Evolutionary conservation across 2,888 invertebrate species (phyloP), one percentile per base, ranked within the genome.

Genomic region (Tenthredo scrophulariae): DNA sequence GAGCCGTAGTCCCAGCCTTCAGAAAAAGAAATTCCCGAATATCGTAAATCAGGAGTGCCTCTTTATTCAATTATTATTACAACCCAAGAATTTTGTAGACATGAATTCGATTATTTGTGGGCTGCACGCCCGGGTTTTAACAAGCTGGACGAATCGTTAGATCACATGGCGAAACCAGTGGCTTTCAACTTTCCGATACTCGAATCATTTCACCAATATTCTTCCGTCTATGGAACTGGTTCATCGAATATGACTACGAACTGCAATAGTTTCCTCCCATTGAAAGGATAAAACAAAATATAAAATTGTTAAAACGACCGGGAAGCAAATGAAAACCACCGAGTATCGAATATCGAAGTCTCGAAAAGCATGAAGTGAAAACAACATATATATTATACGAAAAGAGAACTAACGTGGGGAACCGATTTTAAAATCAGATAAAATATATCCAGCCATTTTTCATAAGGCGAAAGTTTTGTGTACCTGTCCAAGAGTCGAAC

Each of bases 401-500:
- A n/a, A 43, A 74, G 13, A 22, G 43, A 22, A 22, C 18, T 74
- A 74, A 74, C 22, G 72, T 40, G 43, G 72, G 18, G n/a, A 9
- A 80, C 22, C 80, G 67, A 83, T 83, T 83, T 83, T n/a, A n/a
- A 65, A 83, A 83, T 46, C 83, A 83, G 85, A 87, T 92, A 90
- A 92, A 89, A 90, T 91, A 91, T 91, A 89, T 84, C 84, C 87
- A 86, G 90, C 88, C 89, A 91, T 92, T 92, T 92, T 91, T 92
- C 91, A 90, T 88, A 86, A 88, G 86, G 90, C 89, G 90, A 92
- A 92, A 91, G 91, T 91, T 89, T 87, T 72, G 86, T 85, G 84
- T 85, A 85, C 85, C 85, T 77, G 79, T 70, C 85, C 50, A 83
- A 29, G 83, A 84, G 50, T 72, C 74, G 84, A 82, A 72, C 79